Percentiles rank a stretch among this genome's conserved stretches.
phyloP scores from a whole-genome alignment of 1,140 invertebrate species.

The Gonioctena quinquepunctata region DNA sequence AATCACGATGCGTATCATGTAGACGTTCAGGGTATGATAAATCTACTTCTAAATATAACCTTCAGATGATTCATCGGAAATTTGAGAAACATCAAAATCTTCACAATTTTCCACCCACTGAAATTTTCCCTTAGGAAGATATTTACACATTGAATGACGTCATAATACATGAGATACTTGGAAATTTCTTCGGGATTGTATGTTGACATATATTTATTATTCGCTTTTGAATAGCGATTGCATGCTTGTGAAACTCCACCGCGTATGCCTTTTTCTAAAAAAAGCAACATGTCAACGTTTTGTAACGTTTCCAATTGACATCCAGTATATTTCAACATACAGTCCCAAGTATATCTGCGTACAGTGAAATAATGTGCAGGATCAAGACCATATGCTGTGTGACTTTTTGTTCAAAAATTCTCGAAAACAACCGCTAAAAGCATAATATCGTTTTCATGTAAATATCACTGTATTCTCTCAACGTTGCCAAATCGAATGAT shows the following conservation, averaged over 20 bases:
- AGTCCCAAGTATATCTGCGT: slow-evolving; percentile 48
- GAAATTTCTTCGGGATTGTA: too few species aligned
- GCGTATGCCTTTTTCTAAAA: too few species aligned
- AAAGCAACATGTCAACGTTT: too few species aligned
- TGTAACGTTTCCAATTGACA: too few species aligned
- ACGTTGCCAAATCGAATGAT: slow-evolving; percentile 49
- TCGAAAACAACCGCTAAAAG: slow-evolving; percentile 54
- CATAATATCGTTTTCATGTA: slow-evolving; percentile 56
- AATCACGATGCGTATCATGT: slow-evolving; percentile 49
- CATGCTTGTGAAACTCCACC: too few species aligned
- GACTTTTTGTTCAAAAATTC: slow-evolving; percentile 48
- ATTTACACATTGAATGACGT: too few species aligned
- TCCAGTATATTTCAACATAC: too few species aligned
- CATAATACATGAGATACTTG: too few species aligned
- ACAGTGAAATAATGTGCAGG: slow-evolving; percentile 47
- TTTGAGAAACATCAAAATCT: not conserved
- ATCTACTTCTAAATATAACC: slow-evolving; percentile 46
- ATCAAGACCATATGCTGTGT: slow-evolving; percentile 47
- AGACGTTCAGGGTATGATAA: slow-evolving; percentile 6
- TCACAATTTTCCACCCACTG: too few species aligned
- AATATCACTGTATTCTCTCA: too few species aligned
- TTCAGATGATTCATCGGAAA: not conserved
- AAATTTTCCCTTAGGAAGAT: too few species aligned
- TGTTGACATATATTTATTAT: slow-evolving; percentile 53
- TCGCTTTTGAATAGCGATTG: slow-evolving; percentile 49